Evolutionary conservation across 2,888 invertebrate species (phyloP).

Genomic region (Pristionchus mayeri): DNA sequence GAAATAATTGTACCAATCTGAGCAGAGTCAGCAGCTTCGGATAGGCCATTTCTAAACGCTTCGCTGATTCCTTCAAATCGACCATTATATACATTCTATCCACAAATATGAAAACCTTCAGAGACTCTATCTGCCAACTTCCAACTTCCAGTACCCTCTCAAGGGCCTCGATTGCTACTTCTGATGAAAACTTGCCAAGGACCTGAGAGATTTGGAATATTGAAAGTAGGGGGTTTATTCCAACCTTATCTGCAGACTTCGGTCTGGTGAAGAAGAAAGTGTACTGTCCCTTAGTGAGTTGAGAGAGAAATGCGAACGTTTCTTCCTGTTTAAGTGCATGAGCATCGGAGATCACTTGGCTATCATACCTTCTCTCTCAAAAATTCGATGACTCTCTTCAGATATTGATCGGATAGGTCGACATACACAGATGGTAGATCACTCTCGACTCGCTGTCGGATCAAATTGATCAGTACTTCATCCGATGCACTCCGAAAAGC

Average conservation of each 20-base stretch:
- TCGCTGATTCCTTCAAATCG: constrained; percentile 15
- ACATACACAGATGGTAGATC: constrained; percentile 42
- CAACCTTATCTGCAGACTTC: constrained; percentile 50
- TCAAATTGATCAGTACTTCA: constrained; percentile 51
- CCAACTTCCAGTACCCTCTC: constrained; percentile 22
- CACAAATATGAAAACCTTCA: neutral
- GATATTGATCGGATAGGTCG: constrained; percentile 33
- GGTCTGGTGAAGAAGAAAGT: constrained; percentile 58
- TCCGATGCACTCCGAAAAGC: constrained; percentile 62
- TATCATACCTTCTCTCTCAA: constrained; percentile 59
- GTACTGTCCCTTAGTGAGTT: constrained; percentile 58
- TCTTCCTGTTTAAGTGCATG: constrained; percentile 53
- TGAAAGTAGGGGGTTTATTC: neutral
- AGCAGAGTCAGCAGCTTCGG: constrained; percentile 29
- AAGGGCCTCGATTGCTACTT: neutral
- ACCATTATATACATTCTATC: neutral
- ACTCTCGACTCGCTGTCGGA: constrained; percentile 51
- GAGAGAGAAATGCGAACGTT: constrained; percentile 57
- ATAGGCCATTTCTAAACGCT: constrained; percentile 33
- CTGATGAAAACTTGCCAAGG: constrained; percentile 11
- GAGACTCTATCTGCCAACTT: constrained; percentile 33
- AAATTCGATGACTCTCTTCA: constrained; percentile 59
- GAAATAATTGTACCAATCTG: neutral
- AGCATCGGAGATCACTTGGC: no score
- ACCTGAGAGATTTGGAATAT: neutral